phyloP scores from a whole-genome alignment of 2,113 vertebrate genomes.

The Oenanthe oenanthe region DNA sequence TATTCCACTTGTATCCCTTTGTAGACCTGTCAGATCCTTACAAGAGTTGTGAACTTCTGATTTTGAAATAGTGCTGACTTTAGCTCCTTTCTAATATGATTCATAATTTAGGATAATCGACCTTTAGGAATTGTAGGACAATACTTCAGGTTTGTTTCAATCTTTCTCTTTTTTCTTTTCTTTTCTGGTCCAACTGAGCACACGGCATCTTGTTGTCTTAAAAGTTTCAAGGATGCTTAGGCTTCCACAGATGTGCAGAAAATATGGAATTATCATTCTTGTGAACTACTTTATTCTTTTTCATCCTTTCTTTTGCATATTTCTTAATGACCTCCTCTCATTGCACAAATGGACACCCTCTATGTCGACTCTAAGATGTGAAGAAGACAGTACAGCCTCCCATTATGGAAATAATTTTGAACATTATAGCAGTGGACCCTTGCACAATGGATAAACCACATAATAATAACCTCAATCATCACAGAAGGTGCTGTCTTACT shows the following conservation, averaged over 20 bases:
- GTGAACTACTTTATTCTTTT: neutral
- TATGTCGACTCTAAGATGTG: neutral
- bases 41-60: neutral
- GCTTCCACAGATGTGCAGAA: neutral
- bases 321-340: neutral
- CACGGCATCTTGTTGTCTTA: neutral
- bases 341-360: neutral
- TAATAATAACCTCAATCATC: neutral
- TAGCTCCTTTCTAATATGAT: neutral
- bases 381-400: neutral
- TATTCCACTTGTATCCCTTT: neutral
- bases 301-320: neutral
- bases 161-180: neutral
- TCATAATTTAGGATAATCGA: neutral
- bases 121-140: neutral
- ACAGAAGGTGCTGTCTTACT: neutral
- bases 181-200: neutral
- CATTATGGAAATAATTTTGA: neutral
- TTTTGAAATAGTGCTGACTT: neutral
- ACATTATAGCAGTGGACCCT: neutral
- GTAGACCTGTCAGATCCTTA: neutral
- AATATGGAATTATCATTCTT: neutral
- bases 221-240: neutral
- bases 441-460: neutral
- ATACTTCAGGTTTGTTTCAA: neutral